Evolutionary conservation across 2,888 invertebrate genomes (phyloP).

Genomic region (Lepidocyrtoides sp.): DNA sequence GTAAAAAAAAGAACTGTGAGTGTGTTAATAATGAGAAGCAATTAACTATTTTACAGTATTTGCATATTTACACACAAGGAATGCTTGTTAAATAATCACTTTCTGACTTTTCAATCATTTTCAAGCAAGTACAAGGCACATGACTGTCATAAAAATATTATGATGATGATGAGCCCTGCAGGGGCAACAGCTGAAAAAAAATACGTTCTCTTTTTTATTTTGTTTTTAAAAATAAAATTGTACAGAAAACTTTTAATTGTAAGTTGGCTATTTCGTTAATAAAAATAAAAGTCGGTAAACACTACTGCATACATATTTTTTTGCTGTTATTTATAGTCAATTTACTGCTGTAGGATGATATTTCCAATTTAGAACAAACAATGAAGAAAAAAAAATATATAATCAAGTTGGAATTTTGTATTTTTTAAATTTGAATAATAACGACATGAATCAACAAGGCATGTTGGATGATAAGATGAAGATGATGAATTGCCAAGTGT

Average conservation of each 20-base stretch:
- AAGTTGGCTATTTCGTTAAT: too few relatives aligned
- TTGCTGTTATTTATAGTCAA: too few relatives aligned
- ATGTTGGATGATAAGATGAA: neutral
- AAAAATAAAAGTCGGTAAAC: neutral
- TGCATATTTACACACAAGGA: slow-evolving; percentile 6
- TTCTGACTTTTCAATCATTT: neutral
- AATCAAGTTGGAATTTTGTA: too few relatives aligned
- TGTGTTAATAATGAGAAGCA: slow-evolving; percentile 22
- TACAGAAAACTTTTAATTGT: slow-evolving; percentile 18
- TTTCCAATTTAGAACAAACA: neutral
- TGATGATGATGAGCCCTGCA: neutral
- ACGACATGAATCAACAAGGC: neutral
- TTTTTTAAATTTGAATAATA: too few relatives aligned
- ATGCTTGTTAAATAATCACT: slow-evolving; percentile 1
- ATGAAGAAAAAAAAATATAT: neutral
- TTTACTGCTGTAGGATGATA: slow-evolving; percentile 1
- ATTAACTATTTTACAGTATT: slow-evolving; percentile 26
- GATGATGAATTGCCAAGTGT: slow-evolving; percentile 20
- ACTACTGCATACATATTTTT: neutral
- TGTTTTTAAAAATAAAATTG: neutral
- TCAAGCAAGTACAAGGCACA: slow-evolving; percentile 23
- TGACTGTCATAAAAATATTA: neutral
- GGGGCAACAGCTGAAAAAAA: too few relatives aligned
- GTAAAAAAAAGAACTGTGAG: slow-evolving; percentile 9
- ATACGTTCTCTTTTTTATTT: slow-evolving; percentile 7